Evolutionary conservation across 1,140 invertebrate genomes (phyloP), one percentile per base, ranked within the genome.

Genomic region (Ooceraea biroi): DNA sequence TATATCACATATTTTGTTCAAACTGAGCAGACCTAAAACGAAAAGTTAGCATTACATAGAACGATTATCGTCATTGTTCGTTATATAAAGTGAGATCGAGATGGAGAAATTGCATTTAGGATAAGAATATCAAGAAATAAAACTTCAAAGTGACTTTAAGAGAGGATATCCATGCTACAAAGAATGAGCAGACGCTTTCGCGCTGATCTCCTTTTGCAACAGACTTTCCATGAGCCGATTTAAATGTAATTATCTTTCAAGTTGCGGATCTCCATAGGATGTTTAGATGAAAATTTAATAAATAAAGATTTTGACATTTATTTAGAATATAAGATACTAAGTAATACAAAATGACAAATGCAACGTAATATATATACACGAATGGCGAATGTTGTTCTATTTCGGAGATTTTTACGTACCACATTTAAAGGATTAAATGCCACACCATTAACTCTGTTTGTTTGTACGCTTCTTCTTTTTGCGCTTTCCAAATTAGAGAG

Each of bases 401-500:
- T 55, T 55, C 1, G 0, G 0, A 36, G 10, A n/a, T 41, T 65
- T 66, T 44, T 50, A 50, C 78, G 73, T 78, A 87, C 84, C 71
- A 22, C 5, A 27, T 71, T 88, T 8, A 55, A 22, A 30, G 83
- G 55, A 71, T 25, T 68, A 12, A 66, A 25, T 7, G 71, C n/a
- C 12, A 73, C 30, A 4, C 58, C 76, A 83, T 88, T 90, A 73
- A 73, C 83, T 69, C 76, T 88, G 7, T 52, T 77, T 17, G 95
- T 57, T 87, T 94, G 93, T 2, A 95, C 96, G 3, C 97, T 97
- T 84, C 97, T 95, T 76, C 97, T 94, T 84, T 96, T 95, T 82
- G 95, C 95, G 30, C 95, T 94, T 91, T 97, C 97, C 74, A 96
- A 88, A 91, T 97, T 97, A 0, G 97, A 96, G 36, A 98, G 92